A percentile compares a stretch with the other conserved stretches of the same genome.
These are phyloP conservation scores for Paratrypauchen microcephalus DNA, from an alignment of 2,797 vertebrate species.

Conservation along the genomic window DNA sequence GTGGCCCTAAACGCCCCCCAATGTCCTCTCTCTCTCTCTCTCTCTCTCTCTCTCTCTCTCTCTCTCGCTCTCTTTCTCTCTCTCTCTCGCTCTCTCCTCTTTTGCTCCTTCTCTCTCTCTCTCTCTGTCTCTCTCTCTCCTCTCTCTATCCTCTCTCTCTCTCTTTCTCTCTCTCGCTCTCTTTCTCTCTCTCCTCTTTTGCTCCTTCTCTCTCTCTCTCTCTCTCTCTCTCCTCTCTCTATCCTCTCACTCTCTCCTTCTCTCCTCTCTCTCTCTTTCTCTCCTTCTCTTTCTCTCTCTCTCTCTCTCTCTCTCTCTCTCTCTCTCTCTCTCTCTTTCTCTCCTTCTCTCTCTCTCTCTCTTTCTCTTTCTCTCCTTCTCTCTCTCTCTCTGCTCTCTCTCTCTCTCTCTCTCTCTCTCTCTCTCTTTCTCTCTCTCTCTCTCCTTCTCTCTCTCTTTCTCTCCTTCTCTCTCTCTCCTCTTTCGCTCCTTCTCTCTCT, in stretches of 20 bases:
- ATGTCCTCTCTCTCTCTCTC: not conserved
- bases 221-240: not conserved
- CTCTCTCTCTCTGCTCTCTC: not conserved
- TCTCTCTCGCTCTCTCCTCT: not conserved
- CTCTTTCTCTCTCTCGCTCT: not conserved
- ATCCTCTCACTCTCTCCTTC: not conserved
- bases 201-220: not conserved
- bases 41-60: not conserved
- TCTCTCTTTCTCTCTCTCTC: not conserved
- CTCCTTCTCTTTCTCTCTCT: no score
- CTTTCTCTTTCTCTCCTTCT: not conserved
- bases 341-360: not conserved
- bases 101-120: not conserved
- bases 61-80: not conserved
- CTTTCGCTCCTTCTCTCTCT: not conserved
- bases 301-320: no score
- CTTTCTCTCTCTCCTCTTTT: slow-evolving; percentile 22
- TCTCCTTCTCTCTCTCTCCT: not conserved
- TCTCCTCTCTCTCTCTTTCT: not conserved
- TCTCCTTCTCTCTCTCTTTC: not conserved
- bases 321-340: not conserved
- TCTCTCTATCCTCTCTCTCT: not conserved
- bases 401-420: not conserved
- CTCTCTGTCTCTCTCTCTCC: not conserved
- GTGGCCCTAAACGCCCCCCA: not conserved